Conservation (phyloP, 2,113 vertebrate species). For the Meles meles region DNA sequence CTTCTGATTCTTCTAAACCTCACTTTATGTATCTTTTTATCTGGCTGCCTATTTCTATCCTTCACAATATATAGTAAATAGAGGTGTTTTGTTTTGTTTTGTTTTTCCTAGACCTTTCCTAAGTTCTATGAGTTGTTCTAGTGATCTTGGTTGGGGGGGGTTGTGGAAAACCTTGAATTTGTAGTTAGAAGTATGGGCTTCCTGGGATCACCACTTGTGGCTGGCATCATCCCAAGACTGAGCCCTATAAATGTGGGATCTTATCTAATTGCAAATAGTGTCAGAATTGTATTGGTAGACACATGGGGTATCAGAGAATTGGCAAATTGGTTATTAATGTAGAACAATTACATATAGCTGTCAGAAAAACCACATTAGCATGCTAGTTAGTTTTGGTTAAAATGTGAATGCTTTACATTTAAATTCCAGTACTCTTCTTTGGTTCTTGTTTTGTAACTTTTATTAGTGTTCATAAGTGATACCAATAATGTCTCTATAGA, state of each 20-base stretch:
- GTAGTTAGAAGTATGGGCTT: background rate
- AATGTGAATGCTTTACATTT: background rate
- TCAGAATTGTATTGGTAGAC: background rate
- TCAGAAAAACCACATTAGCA: background rate
- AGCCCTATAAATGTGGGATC: background rate
- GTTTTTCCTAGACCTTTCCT: background rate
- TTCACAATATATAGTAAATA: slow-evolving; percentile 4
- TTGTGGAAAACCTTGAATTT: background rate
- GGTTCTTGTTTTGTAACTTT: background rate
- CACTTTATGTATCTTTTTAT: background rate
- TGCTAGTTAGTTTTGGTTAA: slow-evolving; percentile 12
- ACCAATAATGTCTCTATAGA: background rate
- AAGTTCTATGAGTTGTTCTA: background rate
- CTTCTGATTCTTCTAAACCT: background rate
- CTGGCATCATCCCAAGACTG: background rate
- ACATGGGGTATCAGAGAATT: background rate
- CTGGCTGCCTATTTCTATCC: background rate
- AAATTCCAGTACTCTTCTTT: background rate
- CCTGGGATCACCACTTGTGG: background rate
- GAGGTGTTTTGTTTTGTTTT: background rate
- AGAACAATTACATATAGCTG: background rate
- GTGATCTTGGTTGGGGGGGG: background rate
- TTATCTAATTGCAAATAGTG: background rate
- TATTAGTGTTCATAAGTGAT: background rate
- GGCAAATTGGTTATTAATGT: background rate